Percentiles rank a stretch among this genome's conserved stretches.
Conservation (phyloP, 2,888 invertebrate species). For the Pseudoips prasinana region DNA sequence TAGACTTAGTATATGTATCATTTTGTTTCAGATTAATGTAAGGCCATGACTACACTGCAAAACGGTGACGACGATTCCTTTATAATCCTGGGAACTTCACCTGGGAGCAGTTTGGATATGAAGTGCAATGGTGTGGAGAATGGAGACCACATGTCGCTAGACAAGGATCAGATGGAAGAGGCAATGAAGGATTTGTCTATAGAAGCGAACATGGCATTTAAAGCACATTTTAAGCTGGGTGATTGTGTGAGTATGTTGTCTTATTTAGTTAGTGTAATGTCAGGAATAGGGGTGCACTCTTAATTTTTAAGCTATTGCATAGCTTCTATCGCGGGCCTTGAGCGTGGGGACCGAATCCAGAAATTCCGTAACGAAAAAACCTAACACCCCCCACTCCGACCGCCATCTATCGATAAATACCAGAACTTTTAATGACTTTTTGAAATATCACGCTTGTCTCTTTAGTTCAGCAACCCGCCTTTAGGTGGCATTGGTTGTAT, state of each 20-base stretch:
- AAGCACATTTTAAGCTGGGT: constrained; percentile 65
- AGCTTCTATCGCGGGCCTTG: no score
- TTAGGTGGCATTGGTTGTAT: no score
- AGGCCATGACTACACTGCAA: constrained; percentile 51
- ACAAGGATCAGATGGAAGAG: constrained; percentile 59
- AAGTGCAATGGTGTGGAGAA: constrained; percentile 49
- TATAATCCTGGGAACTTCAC: constrained; percentile 71
- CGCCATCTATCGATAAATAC: no score
- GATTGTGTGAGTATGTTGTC: constrained; percentile 58
- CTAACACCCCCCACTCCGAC: no score
- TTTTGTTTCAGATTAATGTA: constrained; percentile 39
- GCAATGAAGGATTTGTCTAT: constrained; percentile 62
- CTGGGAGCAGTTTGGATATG: constrained; percentile 61
- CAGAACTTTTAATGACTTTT: no score
- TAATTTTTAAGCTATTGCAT: no score
- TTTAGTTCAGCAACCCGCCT: no score
- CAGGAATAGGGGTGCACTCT: no score
- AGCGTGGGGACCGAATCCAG: no score
- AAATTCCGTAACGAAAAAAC: no score
- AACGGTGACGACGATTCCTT: constrained; percentile 71
- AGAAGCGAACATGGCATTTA: constrained; percentile 65
- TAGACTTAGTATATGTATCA: no score
- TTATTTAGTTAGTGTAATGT: neutral
- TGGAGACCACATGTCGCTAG: constrained; percentile 31
- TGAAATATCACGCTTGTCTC: no score